Evolutionary conservation across 1,140 invertebrate species (phyloP).

Genomic region (Bacillus rossius): DNA sequence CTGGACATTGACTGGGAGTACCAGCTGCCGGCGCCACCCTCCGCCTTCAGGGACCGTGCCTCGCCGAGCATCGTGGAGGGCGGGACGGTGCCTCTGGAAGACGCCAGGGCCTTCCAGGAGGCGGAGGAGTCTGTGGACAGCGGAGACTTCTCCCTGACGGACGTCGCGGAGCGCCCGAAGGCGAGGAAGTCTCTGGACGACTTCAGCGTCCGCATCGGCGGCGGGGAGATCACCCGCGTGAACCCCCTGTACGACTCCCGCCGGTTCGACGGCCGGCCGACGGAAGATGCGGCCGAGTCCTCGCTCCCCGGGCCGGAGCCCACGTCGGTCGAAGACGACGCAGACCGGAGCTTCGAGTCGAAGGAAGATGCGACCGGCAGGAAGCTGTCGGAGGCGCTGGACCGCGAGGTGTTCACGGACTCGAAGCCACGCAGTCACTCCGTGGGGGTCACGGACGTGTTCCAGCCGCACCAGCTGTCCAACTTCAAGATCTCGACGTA

Average conservation of each 20-base stretch:
- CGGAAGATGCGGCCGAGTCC: too few relatives aligned
- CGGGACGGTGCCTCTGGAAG: slow-evolving; percentile 29
- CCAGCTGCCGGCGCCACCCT: slow-evolving; percentile 55
- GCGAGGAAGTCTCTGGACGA: neutral
- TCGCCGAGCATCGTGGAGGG: slow-evolving; percentile 37
- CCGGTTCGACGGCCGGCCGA: neutral
- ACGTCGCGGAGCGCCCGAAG: neutral
- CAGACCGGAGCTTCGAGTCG: too few relatives aligned
- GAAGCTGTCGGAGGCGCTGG: neutral
- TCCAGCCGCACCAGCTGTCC: slow-evolving; percentile 32
- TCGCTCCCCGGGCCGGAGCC: too few relatives aligned
- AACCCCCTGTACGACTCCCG: slow-evolving; percentile 1
- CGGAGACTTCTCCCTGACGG: neutral
- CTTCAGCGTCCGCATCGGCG: neutral
- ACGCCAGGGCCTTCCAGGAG: neutral
- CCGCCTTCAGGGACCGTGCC: slow-evolving; percentile 48
- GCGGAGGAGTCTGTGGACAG: neutral
- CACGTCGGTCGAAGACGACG: too few relatives aligned
- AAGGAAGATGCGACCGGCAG: neutral
- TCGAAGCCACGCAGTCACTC: neutral
- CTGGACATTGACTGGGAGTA: slow-evolving; percentile 50
- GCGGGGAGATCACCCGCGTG: neutral
- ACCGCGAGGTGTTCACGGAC: neutral
- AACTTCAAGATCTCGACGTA: slow-evolving; percentile 45
- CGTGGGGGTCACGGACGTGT: neutral